Conservation (phyloP, 2,888 invertebrate species). For the Leptinotarsa juncta region DNA sequence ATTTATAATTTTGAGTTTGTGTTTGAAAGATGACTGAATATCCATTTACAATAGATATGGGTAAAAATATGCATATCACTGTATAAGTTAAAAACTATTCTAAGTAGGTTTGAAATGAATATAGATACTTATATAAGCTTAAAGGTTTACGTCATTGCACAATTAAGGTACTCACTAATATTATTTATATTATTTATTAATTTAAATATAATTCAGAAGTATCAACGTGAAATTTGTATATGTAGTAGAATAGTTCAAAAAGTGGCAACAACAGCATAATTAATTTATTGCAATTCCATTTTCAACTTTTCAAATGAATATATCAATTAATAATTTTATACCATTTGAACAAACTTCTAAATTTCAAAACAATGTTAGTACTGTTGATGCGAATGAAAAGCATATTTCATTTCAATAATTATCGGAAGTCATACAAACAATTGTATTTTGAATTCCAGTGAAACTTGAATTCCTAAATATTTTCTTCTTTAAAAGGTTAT, state of each 20-base stretch:
- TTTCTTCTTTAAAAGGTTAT: too few species aligned
- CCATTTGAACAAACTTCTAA: too few species aligned
- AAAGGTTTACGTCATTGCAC: not conserved
- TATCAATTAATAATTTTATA: not conserved
- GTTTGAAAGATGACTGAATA: constrained; percentile 7
- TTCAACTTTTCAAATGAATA: not conserved
- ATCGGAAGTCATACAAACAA: too few species aligned
- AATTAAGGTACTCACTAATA: not conserved
- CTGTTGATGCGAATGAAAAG: too few species aligned
- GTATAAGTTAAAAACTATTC: not conserved
- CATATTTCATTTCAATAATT: too few species aligned
- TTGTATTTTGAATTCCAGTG: too few species aligned
- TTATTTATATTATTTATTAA: not conserved
- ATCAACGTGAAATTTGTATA: not conserved
- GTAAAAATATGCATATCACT: constrained; percentile 11
- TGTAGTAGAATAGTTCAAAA: not conserved
- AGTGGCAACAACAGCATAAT: not conserved
- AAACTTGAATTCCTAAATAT: too few species aligned
- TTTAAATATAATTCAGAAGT: not conserved
- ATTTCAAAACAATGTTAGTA: too few species aligned
- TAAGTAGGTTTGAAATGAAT: too few species aligned
- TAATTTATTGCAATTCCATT: not conserved
- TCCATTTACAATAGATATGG: not conserved
- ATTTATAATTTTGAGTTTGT: constrained; percentile 3
- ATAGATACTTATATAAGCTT: not conserved